These are phyloP conservation scores for Podotricha telesiphe DNA, from an alignment of 2,888 invertebrate species.

Conservation along the genomic window DNA sequence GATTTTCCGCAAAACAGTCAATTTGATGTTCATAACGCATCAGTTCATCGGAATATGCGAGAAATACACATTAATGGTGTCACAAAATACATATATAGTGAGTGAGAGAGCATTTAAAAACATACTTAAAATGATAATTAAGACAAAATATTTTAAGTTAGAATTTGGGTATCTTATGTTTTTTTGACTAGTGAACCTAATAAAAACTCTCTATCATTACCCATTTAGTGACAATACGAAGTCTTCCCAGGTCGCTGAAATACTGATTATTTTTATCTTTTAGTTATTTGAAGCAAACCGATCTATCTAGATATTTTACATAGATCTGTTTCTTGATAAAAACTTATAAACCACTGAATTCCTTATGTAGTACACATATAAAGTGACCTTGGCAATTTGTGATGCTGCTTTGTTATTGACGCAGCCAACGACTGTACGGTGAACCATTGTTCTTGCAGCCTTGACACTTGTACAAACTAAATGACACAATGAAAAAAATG, in stretches of 20 bases:
- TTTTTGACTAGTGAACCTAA: neutral
- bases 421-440: constrained; percentile 35
- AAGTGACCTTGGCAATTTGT: constrained; percentile 35
- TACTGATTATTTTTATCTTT: no score
- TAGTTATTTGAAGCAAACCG: no score
- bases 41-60: no score
- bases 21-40: constrained; percentile 2
- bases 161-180: neutral
- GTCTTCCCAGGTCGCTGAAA: neutral
- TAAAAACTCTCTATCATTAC: neutral
- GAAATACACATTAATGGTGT: no score
- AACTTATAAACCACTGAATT: constrained; percentile 13
- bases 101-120: no score
- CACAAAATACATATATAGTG: no score
- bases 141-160: no score
- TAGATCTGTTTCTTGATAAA: neutral
- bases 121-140: no score
- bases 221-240: neutral
- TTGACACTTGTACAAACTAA: constrained; percentile 49
- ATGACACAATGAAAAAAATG: constrained; percentile 13
- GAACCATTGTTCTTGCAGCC: constrained; percentile 53
- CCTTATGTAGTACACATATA: constrained; percentile 20
- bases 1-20: constrained; percentile 19
- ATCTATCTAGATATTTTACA: no score
- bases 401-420: constrained; percentile 39